Percentiles rank a stretch among this genome's conserved stretches.
These are phyloP conservation scores for Corydoras maculifer DNA, from an alignment of 2,113 vertebrate species.

Conservation along the genomic window DNA sequence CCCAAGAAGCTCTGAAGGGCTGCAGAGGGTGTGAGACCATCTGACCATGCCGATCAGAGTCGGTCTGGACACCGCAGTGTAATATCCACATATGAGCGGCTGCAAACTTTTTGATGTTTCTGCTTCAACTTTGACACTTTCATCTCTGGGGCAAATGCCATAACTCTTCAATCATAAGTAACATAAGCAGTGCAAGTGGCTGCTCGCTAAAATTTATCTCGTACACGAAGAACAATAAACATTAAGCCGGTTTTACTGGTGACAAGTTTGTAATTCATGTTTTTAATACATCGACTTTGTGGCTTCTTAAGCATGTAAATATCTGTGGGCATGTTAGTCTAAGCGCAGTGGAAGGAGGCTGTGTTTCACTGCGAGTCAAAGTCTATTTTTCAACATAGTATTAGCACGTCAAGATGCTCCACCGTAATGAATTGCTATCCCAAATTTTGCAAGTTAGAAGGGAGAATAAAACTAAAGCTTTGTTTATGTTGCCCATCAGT, in stretches of 20 bases:
- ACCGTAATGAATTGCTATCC: constrained; percentile 61
- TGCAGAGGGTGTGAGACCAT: constrained; percentile 38
- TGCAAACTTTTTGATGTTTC: constrained; percentile 8
- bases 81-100: background rate
- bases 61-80: background rate
- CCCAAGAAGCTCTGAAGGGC: constrained; percentile 58
- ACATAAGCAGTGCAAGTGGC: background rate
- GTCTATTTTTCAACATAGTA: constrained; percentile 52
- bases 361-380: constrained; percentile 29
- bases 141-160: background rate
- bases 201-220: background rate
- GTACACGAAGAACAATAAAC: background rate
- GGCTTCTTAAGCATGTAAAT: background rate
- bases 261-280: too few species aligned
- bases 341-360: constrained; percentile 21
- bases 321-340: constrained; percentile 6
- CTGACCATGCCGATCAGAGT: constrained; percentile 29
- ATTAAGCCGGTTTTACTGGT: background rate
- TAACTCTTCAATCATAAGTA: background rate
- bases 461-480: constrained; percentile 65
- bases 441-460: constrained; percentile 67
- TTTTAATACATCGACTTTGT: too few species aligned
- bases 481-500: constrained; percentile 71
- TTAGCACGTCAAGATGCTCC: constrained; percentile 54
- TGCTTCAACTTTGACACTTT: constrained; percentile 5